phyloP scores from a whole-genome alignment of 2,797 vertebrate species.

The Rhinatrema bivittatum region DNA sequence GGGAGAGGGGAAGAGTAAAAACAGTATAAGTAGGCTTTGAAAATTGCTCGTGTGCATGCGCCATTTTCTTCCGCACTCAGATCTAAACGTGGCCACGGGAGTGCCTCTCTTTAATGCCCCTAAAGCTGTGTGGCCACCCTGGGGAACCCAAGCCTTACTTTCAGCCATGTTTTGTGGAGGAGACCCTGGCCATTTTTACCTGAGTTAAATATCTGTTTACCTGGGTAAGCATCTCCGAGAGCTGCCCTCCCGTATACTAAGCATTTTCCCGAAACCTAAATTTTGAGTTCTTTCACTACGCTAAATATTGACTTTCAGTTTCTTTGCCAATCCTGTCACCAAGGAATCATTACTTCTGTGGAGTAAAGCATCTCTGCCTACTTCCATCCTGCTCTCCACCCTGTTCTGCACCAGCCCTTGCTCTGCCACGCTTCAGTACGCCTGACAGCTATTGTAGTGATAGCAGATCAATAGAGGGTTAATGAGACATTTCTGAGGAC shows the following conservation, averaged over 20 bases:
- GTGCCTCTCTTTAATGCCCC: too few species aligned
- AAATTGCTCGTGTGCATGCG: too few species aligned
- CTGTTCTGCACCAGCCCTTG: constrained; percentile 9
- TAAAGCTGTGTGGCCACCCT: too few species aligned
- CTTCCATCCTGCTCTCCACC: not conserved
- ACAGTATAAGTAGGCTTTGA: too few species aligned
- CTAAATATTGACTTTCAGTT: not conserved
- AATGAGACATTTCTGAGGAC: constrained; percentile 34
- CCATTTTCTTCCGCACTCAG: too few species aligned
- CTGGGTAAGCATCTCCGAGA: constrained; percentile 6
- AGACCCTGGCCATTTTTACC: too few species aligned
- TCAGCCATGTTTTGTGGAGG: too few species aligned
- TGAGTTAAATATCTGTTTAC: too few species aligned
- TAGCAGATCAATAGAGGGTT: constrained; percentile 32
- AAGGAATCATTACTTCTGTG: not conserved
- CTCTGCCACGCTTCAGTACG: constrained; percentile 28
- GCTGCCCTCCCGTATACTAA: too few species aligned
- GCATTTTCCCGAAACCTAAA: not conserved
- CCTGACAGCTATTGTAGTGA: constrained; percentile 19
- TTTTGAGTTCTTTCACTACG: not conserved
- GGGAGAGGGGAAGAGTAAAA: too few species aligned
- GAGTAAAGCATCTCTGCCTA: not conserved
- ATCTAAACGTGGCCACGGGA: too few species aligned
- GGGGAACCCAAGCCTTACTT: too few species aligned
- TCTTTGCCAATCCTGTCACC: rapidly evolving